These are phyloP conservation scores for Acholoe squamosa DNA, from an alignment of 2,888 invertebrate genomes.

Conservation along the genomic window DNA sequence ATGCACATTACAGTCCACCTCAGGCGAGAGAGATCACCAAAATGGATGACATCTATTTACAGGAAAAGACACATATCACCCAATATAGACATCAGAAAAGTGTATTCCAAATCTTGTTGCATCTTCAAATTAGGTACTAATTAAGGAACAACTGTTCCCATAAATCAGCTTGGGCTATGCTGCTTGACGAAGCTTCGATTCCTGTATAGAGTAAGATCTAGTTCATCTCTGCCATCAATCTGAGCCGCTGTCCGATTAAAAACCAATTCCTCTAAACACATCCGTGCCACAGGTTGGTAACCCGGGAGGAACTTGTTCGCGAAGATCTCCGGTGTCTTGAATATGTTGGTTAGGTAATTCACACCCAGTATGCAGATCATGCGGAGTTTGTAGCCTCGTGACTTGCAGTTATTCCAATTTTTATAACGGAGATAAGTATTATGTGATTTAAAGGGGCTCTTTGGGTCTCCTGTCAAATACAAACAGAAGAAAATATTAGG, in stretches of 20 bases:
- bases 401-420: conserved; percentile 64
- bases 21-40: too few relatives aligned
- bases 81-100: too few relatives aligned
- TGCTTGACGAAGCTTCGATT: conserved; percentile 72
- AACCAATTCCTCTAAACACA: conserved; percentile 77
- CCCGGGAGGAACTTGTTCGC: conserved; percentile 80
- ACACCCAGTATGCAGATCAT: conserved; percentile 80
- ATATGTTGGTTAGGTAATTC: conserved; percentile 77
- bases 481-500: too few relatives aligned
- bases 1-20: too few relatives aligned
- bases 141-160: too few relatives aligned
- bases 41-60: too few relatives aligned
- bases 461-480: neutral
- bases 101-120: too few relatives aligned
- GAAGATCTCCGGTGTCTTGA: conserved; percentile 76
- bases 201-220: conserved; percentile 72
- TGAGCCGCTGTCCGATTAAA: conserved; percentile 74
- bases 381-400: conserved; percentile 73
- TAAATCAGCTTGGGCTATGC: conserved; percentile 42
- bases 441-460: neutral
- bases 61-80: too few relatives aligned
- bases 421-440: conserved; percentile 60
- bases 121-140: too few relatives aligned
- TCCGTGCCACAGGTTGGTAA: conserved; percentile 74
- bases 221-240: conserved; percentile 68